phyloP scores from a whole-genome alignment of 2,888 invertebrate species.

The Patella ulyssiponensis region DNA sequence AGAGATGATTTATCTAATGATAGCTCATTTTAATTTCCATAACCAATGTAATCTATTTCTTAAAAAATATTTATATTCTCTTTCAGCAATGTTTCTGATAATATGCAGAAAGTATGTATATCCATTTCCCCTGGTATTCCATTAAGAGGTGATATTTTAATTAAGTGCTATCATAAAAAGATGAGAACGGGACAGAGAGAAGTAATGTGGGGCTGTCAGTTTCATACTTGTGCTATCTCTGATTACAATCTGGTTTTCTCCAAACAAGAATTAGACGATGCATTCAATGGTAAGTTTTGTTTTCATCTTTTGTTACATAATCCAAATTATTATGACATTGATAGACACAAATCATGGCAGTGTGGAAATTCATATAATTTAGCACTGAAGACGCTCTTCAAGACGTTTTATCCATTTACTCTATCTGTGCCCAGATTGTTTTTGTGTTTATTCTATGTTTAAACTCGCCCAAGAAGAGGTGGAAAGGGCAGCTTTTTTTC shows the following conservation, averaged over 20 bases:
- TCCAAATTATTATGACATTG: no score
- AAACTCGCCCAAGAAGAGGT: no score
- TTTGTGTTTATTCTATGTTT: no score
- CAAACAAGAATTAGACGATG: slow-evolving; percentile 88
- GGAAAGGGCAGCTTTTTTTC: no score
- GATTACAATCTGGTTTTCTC: slow-evolving; percentile 88
- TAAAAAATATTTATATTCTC: slow-evolving; percentile 9
- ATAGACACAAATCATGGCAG: no score
- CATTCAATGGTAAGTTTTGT: slow-evolving; percentile 80
- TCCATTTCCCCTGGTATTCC: slow-evolving; percentile 82
- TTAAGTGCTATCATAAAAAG: slow-evolving; percentile 88
- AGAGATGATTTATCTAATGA: no score
- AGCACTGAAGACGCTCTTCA: no score
- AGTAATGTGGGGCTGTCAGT: slow-evolving; percentile 89
- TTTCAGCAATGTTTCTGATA: slow-evolving; percentile 77
- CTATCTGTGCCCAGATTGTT: no score
- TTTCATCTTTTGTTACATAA: not conserved
- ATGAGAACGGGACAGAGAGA: slow-evolving; percentile 73
- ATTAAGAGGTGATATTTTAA: slow-evolving; percentile 89
- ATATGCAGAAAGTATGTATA: slow-evolving; percentile 80
- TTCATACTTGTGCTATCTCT: slow-evolving; percentile 92
- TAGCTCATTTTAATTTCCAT: no score
- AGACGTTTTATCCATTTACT: no score
- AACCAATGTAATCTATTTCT: no score
- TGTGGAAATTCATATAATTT: no score